Percentiles rank a stretch among this genome's conserved stretches.
phyloP scores from a whole-genome alignment of 1,140 invertebrate genomes.

The Palaemon carinicauda region DNA sequence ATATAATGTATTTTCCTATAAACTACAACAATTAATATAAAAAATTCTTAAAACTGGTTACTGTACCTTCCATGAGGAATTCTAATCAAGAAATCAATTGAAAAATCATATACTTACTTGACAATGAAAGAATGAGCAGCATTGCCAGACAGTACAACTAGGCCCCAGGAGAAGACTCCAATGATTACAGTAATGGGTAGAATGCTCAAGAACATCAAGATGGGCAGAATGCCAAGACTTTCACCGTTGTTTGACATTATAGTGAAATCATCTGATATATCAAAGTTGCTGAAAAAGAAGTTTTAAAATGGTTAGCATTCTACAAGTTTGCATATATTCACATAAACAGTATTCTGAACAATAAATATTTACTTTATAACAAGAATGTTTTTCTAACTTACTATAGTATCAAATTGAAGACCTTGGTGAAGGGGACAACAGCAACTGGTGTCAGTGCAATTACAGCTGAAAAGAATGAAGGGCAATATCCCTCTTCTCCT shows the following conservation, averaged over 20 bases:
- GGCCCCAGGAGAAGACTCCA: constrained; percentile 27
- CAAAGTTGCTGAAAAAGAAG: constrained; percentile 17
- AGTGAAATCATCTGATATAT: constrained; percentile 27
- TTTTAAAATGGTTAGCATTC: background rate
- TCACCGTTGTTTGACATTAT: constrained; percentile 32
- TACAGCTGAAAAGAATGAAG: constrained; percentile 47
- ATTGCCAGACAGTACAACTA: constrained; percentile 29
- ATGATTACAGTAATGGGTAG: constrained; percentile 31
- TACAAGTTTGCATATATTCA: background rate
- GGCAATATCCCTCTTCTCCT: constrained; percentile 43
- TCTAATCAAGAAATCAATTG: too few relatives aligned
- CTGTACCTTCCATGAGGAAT: too few relatives aligned
- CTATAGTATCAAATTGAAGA: constrained; percentile 31
- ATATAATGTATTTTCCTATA: too few relatives aligned
- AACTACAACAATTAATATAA: too few relatives aligned
- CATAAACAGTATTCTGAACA: background rate
- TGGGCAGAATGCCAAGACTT: constrained; percentile 31
- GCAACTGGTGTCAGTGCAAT: constrained; percentile 45
- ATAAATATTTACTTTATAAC: background rate
- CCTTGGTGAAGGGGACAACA: constrained; percentile 55
- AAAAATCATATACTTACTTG: constrained; percentile 24
- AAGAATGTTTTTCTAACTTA: background rate
- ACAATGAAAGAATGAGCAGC: constrained; percentile 24
- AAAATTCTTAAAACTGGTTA: too few relatives aligned
- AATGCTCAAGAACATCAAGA: constrained; percentile 38